Evolutionary conservation across 2,888 invertebrate species (phyloP).

Genomic region (Apocheima hispidaria): DNA sequence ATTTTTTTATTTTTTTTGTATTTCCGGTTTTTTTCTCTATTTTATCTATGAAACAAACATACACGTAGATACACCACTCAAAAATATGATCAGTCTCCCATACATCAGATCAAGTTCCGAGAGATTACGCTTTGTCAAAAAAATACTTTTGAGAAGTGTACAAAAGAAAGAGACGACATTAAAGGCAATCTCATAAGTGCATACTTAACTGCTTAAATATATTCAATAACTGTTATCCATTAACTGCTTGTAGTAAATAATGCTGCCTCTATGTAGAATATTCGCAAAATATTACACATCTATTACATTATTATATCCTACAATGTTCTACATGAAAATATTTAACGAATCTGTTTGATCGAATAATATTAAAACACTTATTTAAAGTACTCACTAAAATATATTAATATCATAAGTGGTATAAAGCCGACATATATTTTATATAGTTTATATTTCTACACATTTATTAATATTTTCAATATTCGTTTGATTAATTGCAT

Average conservation of each 20-base stretch:
- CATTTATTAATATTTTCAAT: conserved; percentile 17
- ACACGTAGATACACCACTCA: conserved; percentile 47
- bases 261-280: conserved; percentile 81
- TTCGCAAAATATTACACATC: conserved; percentile 81
- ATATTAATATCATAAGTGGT: conserved; percentile 45
- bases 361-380: conserved; percentile 1
- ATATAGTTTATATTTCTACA: conserved; percentile 16
- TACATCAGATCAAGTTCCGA: conserved; percentile 58
- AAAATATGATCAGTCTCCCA: conserved; percentile 59
- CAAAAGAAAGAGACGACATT: conserved; percentile 28
- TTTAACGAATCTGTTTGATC: conserved; percentile 14
- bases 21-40: neutral
- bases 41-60: conserved; percentile 30
- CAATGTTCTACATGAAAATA: conserved; percentile 70
- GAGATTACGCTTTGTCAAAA: conserved; percentile 52
- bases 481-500: conserved; percentile 5
- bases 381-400: conserved; percentile 39
- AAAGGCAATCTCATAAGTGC: conserved; percentile 58
- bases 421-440: conserved; percentile 29
- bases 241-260: conserved; percentile 71
- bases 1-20: no score
- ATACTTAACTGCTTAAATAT: conserved; percentile 61
- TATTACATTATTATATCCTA: conserved; percentile 55
- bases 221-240: conserved; percentile 56
- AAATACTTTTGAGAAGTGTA: conserved; percentile 44